Evolutionary conservation across 2,113 vertebrate genomes (phyloP), one percentile per base, ranked within the genome.

Genomic region (Pionites leucogaster): DNA sequence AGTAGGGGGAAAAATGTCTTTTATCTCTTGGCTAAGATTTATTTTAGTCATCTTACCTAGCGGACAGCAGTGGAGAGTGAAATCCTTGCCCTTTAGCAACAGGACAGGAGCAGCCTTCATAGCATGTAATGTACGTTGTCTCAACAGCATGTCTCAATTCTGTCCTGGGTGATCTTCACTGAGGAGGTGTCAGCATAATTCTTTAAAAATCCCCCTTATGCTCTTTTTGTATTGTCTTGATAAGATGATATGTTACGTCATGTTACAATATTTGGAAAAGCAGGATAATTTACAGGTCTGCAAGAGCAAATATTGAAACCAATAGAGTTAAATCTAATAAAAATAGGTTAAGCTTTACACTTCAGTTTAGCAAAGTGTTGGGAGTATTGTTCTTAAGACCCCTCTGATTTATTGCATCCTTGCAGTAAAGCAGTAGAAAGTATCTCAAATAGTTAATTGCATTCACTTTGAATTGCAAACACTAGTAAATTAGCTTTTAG

Each of bases 101-200:
- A 44, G 33, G 20, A 24, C 8, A 68, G 80, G 19, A 76, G 75
- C 64, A 53, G 13, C 37, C 8, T 0, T 49, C 28, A 1, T 9
- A 37, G 76, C 1, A 0, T 47, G 52, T 18, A 10, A 18, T 12
- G 19, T 28, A 22, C 6, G 0, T 33, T 37, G 5, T 17, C 19
- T 24, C 39, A 84, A 35, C 78, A 70, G 55, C 49, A 22, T 4
- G 7, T 77, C 81, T 86, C 3, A 3, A 7, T 35, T 77, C 28
- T 31, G 6, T 52, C 67, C 60, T 31, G 42, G 47, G n/a, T 5
- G 4, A 16, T 64, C 37, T 50, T 22, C 22, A 13, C 47, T 23
- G 49, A 53, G 55, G 53, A 60, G 31, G 33, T 18, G 4, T 49
- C 47, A 41, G 9, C 20, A 16, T 16, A 49, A 47, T 37, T 74